Evolutionary conservation across 2,113 vertebrate genomes (phyloP), one percentile per base, ranked within the genome.

Genomic region (Hypomesus transpacificus): DNA sequence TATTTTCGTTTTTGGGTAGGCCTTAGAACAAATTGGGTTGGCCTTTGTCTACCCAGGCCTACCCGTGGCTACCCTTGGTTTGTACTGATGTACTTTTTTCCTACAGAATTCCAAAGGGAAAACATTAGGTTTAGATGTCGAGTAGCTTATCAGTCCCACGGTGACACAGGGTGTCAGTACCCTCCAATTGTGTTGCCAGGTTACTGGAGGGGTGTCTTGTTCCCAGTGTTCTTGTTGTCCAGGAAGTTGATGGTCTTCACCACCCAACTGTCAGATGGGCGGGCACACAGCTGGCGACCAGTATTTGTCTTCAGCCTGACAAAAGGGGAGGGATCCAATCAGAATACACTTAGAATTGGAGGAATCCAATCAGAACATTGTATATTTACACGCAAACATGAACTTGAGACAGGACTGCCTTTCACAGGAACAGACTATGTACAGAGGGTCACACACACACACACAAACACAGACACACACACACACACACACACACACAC

Each of bases 211-310:
- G 54, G 63, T n/a, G 26, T 68, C 0, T 53, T 11, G 53, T 73
- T 0, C 63, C 84, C 87, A 9, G 24, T 14, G 7, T 8, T 0
- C 51, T 71, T 88, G 63, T 4, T 7, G 14, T 90, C 67, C 20
- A 91, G 70, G n/a, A 58, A 1, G 62, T 4, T 67, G 17, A 90
- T 84, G 71, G 85, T 58, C 0, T 77, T 21, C 70, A 84, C 75
- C 71, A 92, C 89, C 91, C 91, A 92, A 0, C 14, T 0, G 11
- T 65, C 83, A 4, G 85, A 78, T 21, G 88, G 76, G 0, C 28
- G 79, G 62, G 65, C 88, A 24, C 91, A 92, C 72, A 92, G 53
- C 34, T 76, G 31, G 2, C 50, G 69, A 4, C 87, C 84, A 0
- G 1, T 14, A 14, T 17, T 70, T 0, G 81, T 90, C 59, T 14